Conservation (phyloP, 2,113 vertebrate species). For the Siniperca chuatsi region DNA sequence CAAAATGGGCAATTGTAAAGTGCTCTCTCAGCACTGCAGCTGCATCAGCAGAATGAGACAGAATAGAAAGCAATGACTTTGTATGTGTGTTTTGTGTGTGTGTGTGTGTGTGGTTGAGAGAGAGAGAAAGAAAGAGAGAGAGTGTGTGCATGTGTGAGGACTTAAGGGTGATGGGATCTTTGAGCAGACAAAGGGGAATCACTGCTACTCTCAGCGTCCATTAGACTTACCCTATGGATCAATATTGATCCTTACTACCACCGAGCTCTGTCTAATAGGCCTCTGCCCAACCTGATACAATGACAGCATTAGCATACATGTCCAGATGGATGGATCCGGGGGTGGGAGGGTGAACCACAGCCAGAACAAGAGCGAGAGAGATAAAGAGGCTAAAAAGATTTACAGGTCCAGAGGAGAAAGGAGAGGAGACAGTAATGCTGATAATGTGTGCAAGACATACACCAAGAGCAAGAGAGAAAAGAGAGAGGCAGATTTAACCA, state of each 20-base stretch:
- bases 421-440: conserved; percentile 11
- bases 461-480: neutral
- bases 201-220: conserved; percentile 77
- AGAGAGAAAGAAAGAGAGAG: neutral
- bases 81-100: conserved; percentile 39
- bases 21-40: conserved; percentile 68
- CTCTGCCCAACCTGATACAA: conserved; percentile 70
- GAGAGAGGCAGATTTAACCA: neutral
- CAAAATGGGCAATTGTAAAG: conserved; percentile 65
- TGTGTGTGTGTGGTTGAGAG: neutral
- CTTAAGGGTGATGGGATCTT: conserved; percentile 70
- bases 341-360: conserved; percentile 42
- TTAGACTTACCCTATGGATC: conserved; percentile 81
- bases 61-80: conserved; percentile 63
- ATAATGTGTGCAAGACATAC: conserved; percentile 26
- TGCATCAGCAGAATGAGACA: conserved; percentile 73
- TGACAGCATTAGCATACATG: conserved; percentile 74
- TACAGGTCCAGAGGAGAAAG: conserved; percentile 33
- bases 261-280: conserved; percentile 73
- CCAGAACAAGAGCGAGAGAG: conserved; percentile 31
- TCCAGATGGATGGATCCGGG: conserved; percentile 68
- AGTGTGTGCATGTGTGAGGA: conserved; percentile 63
- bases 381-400: conserved; percentile 51
- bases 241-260: conserved; percentile 80
- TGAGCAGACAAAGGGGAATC: conserved; percentile 77